Base-by-base conservation (phyloP, 2,113 vertebrate genomes). In the Verasper variegatus region DNA sequence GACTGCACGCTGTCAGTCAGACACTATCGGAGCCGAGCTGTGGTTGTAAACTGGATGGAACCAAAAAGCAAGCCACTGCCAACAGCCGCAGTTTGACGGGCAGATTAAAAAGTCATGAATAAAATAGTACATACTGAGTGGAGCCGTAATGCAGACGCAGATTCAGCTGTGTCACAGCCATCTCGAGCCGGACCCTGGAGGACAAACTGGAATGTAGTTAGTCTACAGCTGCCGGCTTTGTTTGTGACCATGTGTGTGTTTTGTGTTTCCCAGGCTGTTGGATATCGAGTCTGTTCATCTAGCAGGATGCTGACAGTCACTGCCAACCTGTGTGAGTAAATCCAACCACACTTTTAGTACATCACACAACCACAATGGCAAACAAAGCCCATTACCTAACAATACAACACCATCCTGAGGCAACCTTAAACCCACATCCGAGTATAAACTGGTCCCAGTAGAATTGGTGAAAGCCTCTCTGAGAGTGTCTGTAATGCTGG, bases 321-420 rank as follows among this genome's bases (percentile, higher is more conserved):
- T 83, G 74, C 81, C 81, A 86, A 69, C 69, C 62, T 78, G 35
- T 75, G 52, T 40, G 62, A 55, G 26, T 65, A 31, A 82, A 77
- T 74, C 84, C 67, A 20, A 80, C 54, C 77, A 87, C 63, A 70
- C 47, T 60, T 42, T 23, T 21, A 65, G 24, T 35, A 51, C 31
- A 55, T 40, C 64, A 73, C 67, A 65, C 37, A 60, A 68, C 68
- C 70, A 61, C 31, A 10, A 57, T 17, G 6, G 18, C 71, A 80
- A 84, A 74, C 66, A 67, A 49, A 79, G 26, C 57, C 14, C n/a
- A 75, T 8, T 40, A 66, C 49, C 59, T 57, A 42, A 77, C 51
- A 70, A 80, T 24, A 73, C 49, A 86, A 54, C 45, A 65, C 20
- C 15, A 60, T 23, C 49, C 67, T 4, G 31, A 74, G 45, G 47